Conservation (phyloP, 1,140 invertebrate genomes). For the Drosophila burlai region DNA sequence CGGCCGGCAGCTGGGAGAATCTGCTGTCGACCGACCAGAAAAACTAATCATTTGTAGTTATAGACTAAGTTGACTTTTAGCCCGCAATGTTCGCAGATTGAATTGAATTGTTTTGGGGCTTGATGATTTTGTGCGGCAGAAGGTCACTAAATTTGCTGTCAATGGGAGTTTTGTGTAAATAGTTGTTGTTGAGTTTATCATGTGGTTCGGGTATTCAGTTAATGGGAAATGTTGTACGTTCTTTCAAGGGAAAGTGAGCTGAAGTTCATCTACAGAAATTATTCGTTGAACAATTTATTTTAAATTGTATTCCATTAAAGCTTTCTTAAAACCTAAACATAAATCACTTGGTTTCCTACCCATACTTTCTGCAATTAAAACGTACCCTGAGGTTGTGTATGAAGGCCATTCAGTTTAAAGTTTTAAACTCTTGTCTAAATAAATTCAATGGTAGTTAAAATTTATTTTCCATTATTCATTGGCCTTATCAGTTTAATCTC, state of each 20-base stretch:
- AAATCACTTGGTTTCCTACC: neutral
- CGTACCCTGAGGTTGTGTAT: no score
- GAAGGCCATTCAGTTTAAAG: neutral
- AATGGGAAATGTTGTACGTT: neutral
- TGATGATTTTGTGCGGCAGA: conserved; percentile 10
- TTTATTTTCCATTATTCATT: conserved; percentile 22
- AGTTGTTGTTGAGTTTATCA: conserved; percentile 14
- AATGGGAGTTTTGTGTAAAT: conserved; percentile 33
- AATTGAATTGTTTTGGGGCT: conserved; percentile 46
- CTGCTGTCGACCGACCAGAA: conserved; percentile 11
- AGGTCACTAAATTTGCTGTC: conserved; percentile 27
- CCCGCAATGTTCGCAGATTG: conserved; percentile 27
- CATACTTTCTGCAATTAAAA: neutral
- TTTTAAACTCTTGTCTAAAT: neutral
- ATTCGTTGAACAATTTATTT: neutral
- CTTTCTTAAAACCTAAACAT: neutral
- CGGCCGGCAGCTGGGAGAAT: neutral
- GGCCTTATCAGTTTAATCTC: conserved; percentile 27
- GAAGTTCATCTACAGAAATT: neutral
- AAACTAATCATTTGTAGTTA: conserved; percentile 76
- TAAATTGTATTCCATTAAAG: neutral
- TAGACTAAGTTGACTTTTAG: conserved; percentile 38
- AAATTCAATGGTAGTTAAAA: neutral
- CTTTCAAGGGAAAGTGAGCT: neutral
- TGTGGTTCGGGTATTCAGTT: neutral